Base-by-base conservation (phyloP, 1,140 invertebrate species). In the Ceratitis capitata region DNA sequence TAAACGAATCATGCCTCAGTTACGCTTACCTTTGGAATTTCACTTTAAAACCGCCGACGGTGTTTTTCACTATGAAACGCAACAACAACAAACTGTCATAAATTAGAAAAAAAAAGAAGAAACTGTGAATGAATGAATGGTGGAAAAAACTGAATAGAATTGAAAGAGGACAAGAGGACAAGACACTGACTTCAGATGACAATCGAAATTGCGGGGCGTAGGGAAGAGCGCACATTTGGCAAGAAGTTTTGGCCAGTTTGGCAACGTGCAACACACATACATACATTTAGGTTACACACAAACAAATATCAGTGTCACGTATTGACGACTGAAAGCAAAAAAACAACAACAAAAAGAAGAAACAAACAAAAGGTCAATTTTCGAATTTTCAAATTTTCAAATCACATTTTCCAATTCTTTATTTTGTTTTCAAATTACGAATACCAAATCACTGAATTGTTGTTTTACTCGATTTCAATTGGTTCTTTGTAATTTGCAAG, bases 371-470 rank as follows among this genome's bases (percentile, higher is more conserved):
- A 78, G 69, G 39, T 47, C 39, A 78, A 78, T 78, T 78, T 45
- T 78, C 69, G 69, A 78, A 45, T 78, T 78, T 78, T 78, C 69
- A 39, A 78, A 45, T 78, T 78, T 78, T 78, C 69, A 78, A 78
- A 78, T 78, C 69, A 47, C 69, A 78, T 45, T 78, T 78, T 74
- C 9, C 69, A 45, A 78, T 47, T 78, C n/a, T 78, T 45, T 78
- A 45, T 78, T 78, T 78, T 78, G 39, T 78, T 78, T 45, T 26
- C 39, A 78, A 78, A 78, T 78, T 78, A 78, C 69, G 39, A 45
- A 45, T 23, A 12, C 69, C 19, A 78, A 35, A 19, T 78, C 19
- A 78, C n/a, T 47, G 69, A 9, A 78, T 78, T 78, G 69, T 19
- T 78, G 19, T 78, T 42, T 78, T 78, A 39, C 64, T 69, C 35